Conservation (phyloP, 2,797 vertebrate species). For the Cuculus canorus region DNA sequence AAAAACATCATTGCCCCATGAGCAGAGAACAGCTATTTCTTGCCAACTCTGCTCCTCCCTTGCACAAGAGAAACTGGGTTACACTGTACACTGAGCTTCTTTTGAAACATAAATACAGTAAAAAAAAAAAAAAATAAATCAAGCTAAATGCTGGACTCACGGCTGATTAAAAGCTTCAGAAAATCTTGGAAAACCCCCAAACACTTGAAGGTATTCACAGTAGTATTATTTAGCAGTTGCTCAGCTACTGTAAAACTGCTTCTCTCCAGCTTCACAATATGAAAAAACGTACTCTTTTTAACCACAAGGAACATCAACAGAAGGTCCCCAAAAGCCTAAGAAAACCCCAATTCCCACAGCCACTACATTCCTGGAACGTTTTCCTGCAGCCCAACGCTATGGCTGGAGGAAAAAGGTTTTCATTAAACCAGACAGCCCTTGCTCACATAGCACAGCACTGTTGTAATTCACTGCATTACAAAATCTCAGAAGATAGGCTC, state of each 20-base stretch:
- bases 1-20: background rate
- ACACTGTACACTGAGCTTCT: background rate
- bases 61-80: background rate
- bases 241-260: background rate
- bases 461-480: background rate
- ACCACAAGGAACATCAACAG: background rate
- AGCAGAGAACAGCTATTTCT: background rate
- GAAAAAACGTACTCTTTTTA: background rate
- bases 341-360: background rate
- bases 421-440: background rate
- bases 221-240: conserved; percentile 38
- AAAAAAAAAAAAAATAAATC: background rate
- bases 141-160: background rate
- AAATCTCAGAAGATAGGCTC: background rate
- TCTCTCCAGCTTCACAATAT: background rate
- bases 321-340: background rate
- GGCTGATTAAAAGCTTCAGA: background rate
- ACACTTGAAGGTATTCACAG: background rate
- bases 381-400: background rate
- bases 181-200: background rate
- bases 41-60: background rate
- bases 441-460: background rate
- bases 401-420: background rate
- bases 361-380: background rate
- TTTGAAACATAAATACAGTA: background rate